Evolutionary conservation across 2,113 vertebrate species (phyloP).

Genomic region (Leiothrix lutea): DNA sequence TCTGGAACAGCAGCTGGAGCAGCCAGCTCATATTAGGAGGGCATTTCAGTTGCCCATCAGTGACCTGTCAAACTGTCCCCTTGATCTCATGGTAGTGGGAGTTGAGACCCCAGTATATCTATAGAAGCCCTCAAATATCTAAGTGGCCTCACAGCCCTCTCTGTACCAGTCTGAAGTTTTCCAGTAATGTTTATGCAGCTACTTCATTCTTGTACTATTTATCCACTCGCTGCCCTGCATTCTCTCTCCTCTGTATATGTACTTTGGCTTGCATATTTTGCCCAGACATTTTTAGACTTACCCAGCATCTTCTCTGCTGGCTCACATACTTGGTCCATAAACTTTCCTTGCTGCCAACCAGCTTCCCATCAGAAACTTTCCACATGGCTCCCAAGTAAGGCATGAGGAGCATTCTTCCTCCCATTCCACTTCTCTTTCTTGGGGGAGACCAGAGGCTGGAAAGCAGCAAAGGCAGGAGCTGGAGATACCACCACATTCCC

Average conservation of each 20-base stretch:
- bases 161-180: neutral
- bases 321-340: neutral
- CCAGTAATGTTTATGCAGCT: constrained; percentile 13
- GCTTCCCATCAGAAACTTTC: constrained; percentile 26
- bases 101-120: neutral
- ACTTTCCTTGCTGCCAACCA: constrained; percentile 10
- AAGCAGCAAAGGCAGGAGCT: neutral
- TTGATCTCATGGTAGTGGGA: neutral
- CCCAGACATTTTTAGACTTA: neutral
- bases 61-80: neutral
- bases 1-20: neutral
- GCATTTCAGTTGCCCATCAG: neutral
- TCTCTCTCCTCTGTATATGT: neutral
- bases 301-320: constrained; percentile 8
- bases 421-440: neutral
- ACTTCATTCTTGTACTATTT: constrained; percentile 26
- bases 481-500: neutral
- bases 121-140: neutral
- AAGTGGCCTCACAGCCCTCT: neutral
- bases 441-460: neutral
- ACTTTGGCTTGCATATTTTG: constrained; percentile 12
- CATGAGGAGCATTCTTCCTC: neutral
- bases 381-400: neutral
- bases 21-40: neutral
- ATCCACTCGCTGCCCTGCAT: neutral